A percentile compares a stretch with the other conserved stretches of the same genome.
Evolutionary conservation across 2,888 invertebrate species (phyloP).

Genomic region (Rosalia funebris): DNA sequence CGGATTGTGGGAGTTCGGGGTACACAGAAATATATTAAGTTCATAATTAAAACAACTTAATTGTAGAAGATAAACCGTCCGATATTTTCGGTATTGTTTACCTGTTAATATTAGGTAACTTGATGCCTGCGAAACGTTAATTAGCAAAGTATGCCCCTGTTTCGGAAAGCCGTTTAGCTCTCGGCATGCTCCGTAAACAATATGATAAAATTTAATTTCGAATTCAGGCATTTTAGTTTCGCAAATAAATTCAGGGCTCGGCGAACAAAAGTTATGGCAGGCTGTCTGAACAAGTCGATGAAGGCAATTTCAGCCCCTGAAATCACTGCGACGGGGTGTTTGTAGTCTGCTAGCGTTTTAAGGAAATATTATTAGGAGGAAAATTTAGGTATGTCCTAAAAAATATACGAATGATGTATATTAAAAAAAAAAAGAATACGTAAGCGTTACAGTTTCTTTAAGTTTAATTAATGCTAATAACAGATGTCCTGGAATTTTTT

Average conservation of each 20-base stretch:
- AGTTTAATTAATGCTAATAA: too few relatives aligned
- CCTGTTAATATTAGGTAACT: conserved; percentile 29
- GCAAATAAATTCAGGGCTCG: not conserved
- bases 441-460: too few relatives aligned
- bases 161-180: not conserved
- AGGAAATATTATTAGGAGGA: too few relatives aligned
- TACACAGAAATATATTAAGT: conserved; percentile 4
- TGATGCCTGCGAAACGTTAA: conserved; percentile 26
- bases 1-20: not conserved
- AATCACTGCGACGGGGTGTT: too few relatives aligned
- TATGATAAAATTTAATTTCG: conserved; percentile 18
- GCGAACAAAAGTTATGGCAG: not conserved
- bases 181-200: conserved; percentile 9
- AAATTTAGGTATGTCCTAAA: too few relatives aligned
- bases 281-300: too few relatives aligned
- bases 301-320: too few relatives aligned
- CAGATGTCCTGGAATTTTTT: too few relatives aligned
- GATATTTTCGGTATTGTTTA: conserved; percentile 24
- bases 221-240: not conserved
- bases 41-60: conserved; percentile 30
- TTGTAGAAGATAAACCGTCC: conserved; percentile 23
- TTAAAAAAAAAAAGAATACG: too few relatives aligned
- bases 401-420: too few relatives aligned
- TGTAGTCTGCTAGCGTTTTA: too few relatives aligned
- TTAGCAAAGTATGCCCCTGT: conserved; percentile 25